Base-by-base conservation (phyloP, 2,113 vertebrate species). In the Capra hircus region DNA sequence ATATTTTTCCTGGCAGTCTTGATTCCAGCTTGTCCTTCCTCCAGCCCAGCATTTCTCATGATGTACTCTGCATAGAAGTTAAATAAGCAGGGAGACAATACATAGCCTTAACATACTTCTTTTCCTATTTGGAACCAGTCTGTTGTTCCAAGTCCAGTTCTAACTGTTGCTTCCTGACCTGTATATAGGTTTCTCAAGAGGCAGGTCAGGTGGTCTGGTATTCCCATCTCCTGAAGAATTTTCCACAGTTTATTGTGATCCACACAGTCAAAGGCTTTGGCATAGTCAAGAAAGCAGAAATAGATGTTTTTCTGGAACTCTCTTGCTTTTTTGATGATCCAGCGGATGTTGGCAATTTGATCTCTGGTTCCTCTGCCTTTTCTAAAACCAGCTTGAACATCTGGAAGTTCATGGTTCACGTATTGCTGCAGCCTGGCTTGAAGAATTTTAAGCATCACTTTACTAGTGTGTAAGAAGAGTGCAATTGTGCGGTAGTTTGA, bases 401-500 rank as follows among this genome's bases (percentile, higher is more conserved):
- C 33, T 67, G 62, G 7, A 67, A 9, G 62, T 67, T 67, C 7
- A 19, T 2, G 33, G 62, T 67, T 67, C 62, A 67, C 3, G 3
- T n/a, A 67, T n/a, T 67, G 33, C 64, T 67, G 33, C n/a, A 36
- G 64, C 33, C 64, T 67, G 16, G 33, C 64, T 67, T 67, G 64
- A 17, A 67, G 64, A 67, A 67, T 67, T 67, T 19, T 10, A 19
- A 19, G 64, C 16, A 67, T 19, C 7, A 67, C 16, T 67, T 67
- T 67, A n/a, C 33, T 67, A 67, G 15, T 7, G 4, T 19, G 33
- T 67, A 17, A 67, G 33, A 67, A 9, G 64, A 67, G 33, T 67
- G 33, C 16, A 67, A 36, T 67, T 19, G 64, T 67, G 33, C 0
- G 0, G 33, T 67, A 67, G 16, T 36, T 36, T n/a, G 8, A 36